Evolutionary conservation across 1,140 invertebrate species (phyloP).

Genomic region (Drosophila chauvacae): DNA sequence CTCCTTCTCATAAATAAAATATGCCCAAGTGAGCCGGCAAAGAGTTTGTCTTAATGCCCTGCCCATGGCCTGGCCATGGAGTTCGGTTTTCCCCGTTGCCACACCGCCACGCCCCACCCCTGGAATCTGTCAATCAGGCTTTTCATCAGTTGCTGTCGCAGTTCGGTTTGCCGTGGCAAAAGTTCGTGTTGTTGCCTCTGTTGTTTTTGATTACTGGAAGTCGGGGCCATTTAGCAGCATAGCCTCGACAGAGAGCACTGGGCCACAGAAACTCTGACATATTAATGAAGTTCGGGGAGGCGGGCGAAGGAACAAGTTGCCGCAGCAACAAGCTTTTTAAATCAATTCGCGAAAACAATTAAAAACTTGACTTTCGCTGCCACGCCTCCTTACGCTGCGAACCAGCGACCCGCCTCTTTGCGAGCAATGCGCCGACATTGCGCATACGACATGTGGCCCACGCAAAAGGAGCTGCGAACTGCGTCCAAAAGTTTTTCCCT

Average conservation of each 20-base stretch:
- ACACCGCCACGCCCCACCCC: not conserved
- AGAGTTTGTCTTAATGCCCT: slow-evolving; percentile 51
- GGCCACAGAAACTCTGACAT: slow-evolving; percentile 56
- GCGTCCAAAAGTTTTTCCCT: slow-evolving; percentile 38
- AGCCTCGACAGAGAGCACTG: slow-evolving; percentile 4
- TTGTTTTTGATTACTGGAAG: slow-evolving; percentile 51
- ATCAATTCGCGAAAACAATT: slow-evolving; percentile 77
- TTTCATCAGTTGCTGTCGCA: slow-evolving; percentile 46
- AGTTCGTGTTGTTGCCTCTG: slow-evolving; percentile 17
- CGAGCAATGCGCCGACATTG: slow-evolving; percentile 49
- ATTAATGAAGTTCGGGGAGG: slow-evolving; percentile 63
- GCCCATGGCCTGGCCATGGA: slow-evolving; percentile 20
- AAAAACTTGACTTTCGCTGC: slow-evolving; percentile 68
- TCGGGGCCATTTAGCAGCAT: slow-evolving; percentile 60
- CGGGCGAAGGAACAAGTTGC: slow-evolving; percentile 46
- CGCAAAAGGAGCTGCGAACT: slow-evolving; percentile 16
- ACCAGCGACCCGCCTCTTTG: not conserved
- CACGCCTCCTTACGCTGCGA: slow-evolving; percentile 6
- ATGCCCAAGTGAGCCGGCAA: slow-evolving; percentile 48
- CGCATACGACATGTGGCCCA: slow-evolving; percentile 57
- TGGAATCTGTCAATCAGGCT: slow-evolving; percentile 50
- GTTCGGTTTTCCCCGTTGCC: slow-evolving; percentile 1
- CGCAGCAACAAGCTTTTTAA: slow-evolving; percentile 62
- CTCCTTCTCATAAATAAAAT: slow-evolving; percentile 73
- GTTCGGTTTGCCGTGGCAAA: slow-evolving; percentile 32